phyloP scores from a whole-genome alignment of 1,140 invertebrate species.

The Philaenus spumarius region DNA sequence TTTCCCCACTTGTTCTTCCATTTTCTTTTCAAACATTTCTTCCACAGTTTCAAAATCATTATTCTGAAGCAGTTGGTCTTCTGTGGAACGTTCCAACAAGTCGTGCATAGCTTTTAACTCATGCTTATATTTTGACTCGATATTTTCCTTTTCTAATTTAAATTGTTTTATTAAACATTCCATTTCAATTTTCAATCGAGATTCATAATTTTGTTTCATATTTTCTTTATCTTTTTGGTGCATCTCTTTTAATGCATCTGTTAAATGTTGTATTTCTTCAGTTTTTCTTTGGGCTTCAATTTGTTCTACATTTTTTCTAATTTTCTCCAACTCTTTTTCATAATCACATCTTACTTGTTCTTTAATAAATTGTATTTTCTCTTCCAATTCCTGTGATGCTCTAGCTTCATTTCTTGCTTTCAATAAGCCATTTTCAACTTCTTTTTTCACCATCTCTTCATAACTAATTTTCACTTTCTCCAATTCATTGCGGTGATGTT shows the following conservation, averaged over 20 bases:
- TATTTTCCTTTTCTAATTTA: too few relatives aligned
- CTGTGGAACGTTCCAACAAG: too few relatives aligned
- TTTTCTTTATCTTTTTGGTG: slow-evolving; percentile 3
- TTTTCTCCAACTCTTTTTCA: slow-evolving; percentile 10
- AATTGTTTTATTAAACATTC: too few relatives aligned
- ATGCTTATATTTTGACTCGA: too few relatives aligned
- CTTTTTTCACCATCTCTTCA: slow-evolving; percentile 9
- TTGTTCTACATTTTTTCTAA: neutral
- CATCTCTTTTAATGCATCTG: neutral
- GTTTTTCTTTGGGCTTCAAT: neutral
- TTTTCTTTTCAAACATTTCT: too few relatives aligned
- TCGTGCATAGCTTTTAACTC: too few relatives aligned
- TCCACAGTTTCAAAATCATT: too few relatives aligned
- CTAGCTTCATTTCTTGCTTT: neutral
- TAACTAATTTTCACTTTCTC: slow-evolving; percentile 11
- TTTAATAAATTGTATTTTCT: slow-evolving; percentile 7
- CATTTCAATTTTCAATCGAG: too few relatives aligned
- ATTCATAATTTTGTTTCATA: slow-evolving; percentile 1
- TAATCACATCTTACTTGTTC: slow-evolving; percentile 3
- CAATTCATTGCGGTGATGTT: slow-evolving; percentile 8
- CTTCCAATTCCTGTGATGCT: slow-evolving; percentile 1
- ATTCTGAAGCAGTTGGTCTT: too few relatives aligned
- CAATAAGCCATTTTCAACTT: neutral
- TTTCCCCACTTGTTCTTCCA: too few relatives aligned
- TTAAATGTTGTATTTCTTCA: slow-evolving; percentile 1